Base-by-base conservation (phyloP, 2,113 vertebrate species). In the Pteruthius melanotis region DNA sequence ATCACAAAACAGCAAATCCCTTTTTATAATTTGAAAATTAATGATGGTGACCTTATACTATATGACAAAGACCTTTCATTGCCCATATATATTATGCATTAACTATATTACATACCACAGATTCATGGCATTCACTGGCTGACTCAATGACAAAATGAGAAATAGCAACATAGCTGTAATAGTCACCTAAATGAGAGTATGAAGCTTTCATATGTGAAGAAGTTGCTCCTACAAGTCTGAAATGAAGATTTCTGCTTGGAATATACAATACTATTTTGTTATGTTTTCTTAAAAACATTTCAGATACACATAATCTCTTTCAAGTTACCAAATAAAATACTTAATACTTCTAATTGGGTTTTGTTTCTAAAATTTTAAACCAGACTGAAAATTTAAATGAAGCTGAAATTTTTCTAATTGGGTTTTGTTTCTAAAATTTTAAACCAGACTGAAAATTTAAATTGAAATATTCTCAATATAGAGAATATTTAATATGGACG, bases 1-100 rank as follows among this genome's bases (percentile, higher is more conserved):
- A 99, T 98, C 98, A 98, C 97, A 98, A 98, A 98, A 98, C 95
- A 96, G 97, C 93, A 94, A 97, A 97, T 96, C 97, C 98, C 98
- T 98, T 98, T 98, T 98, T 98, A 98, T 97, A 98, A 98, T 98
- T 98, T 98, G 97, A 98, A 97, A 99, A 99, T 98, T 99, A 98
- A 98, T 97, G 97, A 98, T 93, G 95, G 95, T 98, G 97, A 98
- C 98, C 97, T 97, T 98, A 95, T 92, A 96, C 70, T 96, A 96
- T 95, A 97, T 94, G 87, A 98, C 96, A 97, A 97, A 97, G 90
- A 93, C 95, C 92, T 94, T 95, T 89, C 94, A 90, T 89, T 95
- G 92, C 93, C 81, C 91, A 93, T 96, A 97, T 91, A 93, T 97
- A 90, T 92, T 93, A 44, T 95, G 80, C 95, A 96, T 94, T 95